Evolutionary conservation across 2,113 vertebrate species (phyloP), one percentile per base, ranked within the genome.

Genomic region (Tinamus guttatus): DNA sequence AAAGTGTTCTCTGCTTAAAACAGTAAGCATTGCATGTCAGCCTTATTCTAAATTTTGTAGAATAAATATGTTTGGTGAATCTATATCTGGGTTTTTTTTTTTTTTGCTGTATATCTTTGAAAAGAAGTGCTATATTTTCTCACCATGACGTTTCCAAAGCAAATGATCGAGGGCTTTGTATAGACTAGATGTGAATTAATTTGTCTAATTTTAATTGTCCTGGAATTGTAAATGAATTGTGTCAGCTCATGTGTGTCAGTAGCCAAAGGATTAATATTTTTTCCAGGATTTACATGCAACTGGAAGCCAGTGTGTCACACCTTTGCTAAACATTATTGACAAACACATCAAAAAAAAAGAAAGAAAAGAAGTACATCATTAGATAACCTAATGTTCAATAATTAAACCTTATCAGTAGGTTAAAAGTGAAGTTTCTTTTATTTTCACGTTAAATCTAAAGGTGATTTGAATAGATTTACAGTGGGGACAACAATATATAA

Each of bases 381-480:
- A 93, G 92, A 93, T 94, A 94, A 87, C 71, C 74, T 92, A 74
- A 96, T 94, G 81, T 38, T 95, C 70, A 90, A 83, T 90, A 94
- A 93, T 94, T 92, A 85, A 95, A 96, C 36, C 90, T 63, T 96
- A 97, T 92, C 77, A 88, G 43, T 83, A 95, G 62, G 91, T 97
- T 94, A 96, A 95, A 98, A 97, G 95, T 98, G 88, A 96, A 98
- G 62, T 51, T 92, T 87, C 47, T 90, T 90, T 65, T 58, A 74
- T 91, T 98, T 98, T 97, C 97, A 98, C 97, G 97, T 96, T 95
- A 97, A 97, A 98, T 97, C 97, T 96, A 97, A 95, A 94, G 97
- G 98, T 96, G 96, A 97, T 98, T 98, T 98, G 97, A 94, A 97
- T 97, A 98, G 98, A 64, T 96, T 98, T 98, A 99, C 98, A 98